These are phyloP conservation scores for Pseudolaguvia tuberculata DNA, from an alignment of 2,113 vertebrate genomes.

Conservation along the genomic window DNA sequence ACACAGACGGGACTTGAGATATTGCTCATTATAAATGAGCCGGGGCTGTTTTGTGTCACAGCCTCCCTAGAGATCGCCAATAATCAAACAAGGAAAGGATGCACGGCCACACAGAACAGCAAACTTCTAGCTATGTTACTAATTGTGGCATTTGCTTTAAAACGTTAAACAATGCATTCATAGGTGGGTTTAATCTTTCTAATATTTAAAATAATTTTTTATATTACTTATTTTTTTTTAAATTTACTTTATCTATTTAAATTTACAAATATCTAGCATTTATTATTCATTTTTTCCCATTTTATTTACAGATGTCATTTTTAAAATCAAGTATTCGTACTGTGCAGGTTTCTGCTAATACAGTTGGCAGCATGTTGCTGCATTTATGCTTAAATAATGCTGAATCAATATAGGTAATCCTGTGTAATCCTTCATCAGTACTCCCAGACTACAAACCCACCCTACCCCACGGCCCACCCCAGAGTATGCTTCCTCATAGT, in stretches of 20 bases:
- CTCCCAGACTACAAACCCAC: neutral
- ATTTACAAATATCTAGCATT: no score
- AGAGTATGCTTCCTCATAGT: slow-evolving; percentile 12
- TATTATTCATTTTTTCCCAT: no score
- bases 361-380: slow-evolving; percentile 23
- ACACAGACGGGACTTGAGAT: slow-evolving; percentile 54
- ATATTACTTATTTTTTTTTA: no score
- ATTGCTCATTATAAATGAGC: slow-evolving; percentile 66
- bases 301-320: neutral
- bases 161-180: slow-evolving; percentile 13
- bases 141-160: slow-evolving; percentile 36
- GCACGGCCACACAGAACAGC: slow-evolving; percentile 8
- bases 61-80: slow-evolving; percentile 50
- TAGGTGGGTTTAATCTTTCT: neutral
- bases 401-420: slow-evolving; percentile 38
- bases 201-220: neutral
- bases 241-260: no score
- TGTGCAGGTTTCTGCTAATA: neutral
- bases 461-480: neutral
- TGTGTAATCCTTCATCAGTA: slow-evolving; percentile 28
- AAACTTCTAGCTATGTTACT: slow-evolving; percentile 12
- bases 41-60: slow-evolving; percentile 47
- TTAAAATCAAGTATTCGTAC: neutral
- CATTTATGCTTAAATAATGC: slow-evolving; percentile 40
- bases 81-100: slow-evolving; percentile 55